Base-by-base conservation (phyloP, 2,797 vertebrate species). In the Siniperca obscura region DNA sequence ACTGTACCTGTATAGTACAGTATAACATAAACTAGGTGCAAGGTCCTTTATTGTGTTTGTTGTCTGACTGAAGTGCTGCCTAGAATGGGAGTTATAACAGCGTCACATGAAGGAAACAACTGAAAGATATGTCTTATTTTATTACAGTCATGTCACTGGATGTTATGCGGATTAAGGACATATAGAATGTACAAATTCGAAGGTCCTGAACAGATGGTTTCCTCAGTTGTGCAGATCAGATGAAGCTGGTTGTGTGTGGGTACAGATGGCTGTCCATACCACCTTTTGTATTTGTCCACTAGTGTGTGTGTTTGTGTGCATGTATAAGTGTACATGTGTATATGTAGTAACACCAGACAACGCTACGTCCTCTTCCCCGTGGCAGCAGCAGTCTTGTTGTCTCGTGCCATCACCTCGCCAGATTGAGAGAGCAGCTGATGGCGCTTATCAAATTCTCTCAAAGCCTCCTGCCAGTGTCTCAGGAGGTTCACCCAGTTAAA, bases 401-500 rank as follows among this genome's bases (percentile, higher is more conserved):
- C 25, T 74, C 17, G 21, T 38, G 48, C 78, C 71, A 65, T 80
- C 82, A 78, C 71, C 69, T 59, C 56, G 10, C 42, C 90, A 88
- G 76, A 87, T 81, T 81, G 85, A 46, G 30, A n/a, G 76, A 86
- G 79, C 80, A 89, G 81, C 83, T 86, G 81, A 90, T 81, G 80
- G 70, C 3, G 13, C 74, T 90, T 83, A 86, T 89, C 80, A 72
- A 76, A 90, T 84, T 78, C 77, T 90, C 88, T 81, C 71, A 70
- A 14, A 81, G 84, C 82, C 83, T 86, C 64, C 80, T 82, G 75
- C 71, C 46, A 48, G 60, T 44, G 74, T 90, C 89, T 84, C 89
- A 1, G 34, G 81, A 89, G 88, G 60, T 68, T 82, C 44, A 82
- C 53, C 75, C 86, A 60, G 78, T 88, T 91, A 91, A 90, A 93